Percentiles rank a stretch among this genome's conserved stretches.
Conservation (phyloP, 2,113 vertebrate genomes). For the Cyanocitta stelleri region DNA sequence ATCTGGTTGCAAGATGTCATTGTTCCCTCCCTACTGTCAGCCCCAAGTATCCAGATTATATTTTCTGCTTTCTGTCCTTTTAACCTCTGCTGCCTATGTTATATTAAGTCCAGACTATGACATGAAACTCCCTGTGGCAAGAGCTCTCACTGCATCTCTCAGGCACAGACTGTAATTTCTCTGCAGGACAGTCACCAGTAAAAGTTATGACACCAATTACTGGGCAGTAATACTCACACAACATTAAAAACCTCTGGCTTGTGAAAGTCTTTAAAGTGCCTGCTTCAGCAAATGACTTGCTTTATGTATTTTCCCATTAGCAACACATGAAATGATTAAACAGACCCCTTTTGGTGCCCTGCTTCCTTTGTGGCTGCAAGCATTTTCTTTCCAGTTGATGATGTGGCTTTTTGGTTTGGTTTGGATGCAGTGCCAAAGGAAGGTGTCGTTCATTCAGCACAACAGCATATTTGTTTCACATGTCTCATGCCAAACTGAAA, state of each 20-base stretch:
- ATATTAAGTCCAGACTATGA: neutral
- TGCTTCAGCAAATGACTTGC: neutral
- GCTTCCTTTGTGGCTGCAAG: neutral
- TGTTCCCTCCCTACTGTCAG: neutral
- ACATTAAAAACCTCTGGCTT: neutral
- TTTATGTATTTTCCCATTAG: neutral
- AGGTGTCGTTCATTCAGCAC: neutral
- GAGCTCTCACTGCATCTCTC: neutral
- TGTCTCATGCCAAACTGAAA: neutral
- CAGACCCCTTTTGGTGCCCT: neutral
- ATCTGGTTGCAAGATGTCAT: neutral
- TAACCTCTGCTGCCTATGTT: neutral
- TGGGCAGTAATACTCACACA: neutral
- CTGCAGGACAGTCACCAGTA: neutral
- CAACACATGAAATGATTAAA: neutral
- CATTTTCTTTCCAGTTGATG: neutral
- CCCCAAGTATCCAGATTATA: neutral
- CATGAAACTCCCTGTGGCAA: neutral
- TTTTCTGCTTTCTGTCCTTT: neutral
- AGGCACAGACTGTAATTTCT: neutral
- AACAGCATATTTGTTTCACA: neutral
- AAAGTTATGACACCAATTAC: conserved; percentile 29
- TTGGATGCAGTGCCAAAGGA: neutral
- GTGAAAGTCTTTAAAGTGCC: neutral
- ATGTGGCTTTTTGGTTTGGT: neutral